Percentiles rank a stretch among this genome's conserved stretches.
phyloP scores from a whole-genome alignment of 2,888 invertebrate species.

The Balanococcus diminutus region DNA sequence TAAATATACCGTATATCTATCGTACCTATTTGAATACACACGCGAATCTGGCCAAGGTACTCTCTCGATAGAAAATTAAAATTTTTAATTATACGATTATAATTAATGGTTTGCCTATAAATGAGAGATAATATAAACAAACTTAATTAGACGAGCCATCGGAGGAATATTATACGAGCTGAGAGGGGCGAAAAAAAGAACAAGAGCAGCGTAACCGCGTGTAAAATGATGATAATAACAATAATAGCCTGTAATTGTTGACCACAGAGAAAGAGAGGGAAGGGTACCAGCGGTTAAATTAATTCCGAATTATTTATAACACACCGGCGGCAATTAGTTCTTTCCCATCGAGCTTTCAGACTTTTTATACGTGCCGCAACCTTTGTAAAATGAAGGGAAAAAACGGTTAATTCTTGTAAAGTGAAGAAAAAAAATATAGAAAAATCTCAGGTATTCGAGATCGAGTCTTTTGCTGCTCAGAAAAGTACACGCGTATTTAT shows the following conservation, averaged over 20 bases:
- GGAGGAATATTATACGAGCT: neutral
- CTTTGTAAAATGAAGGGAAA: constrained; percentile 4
- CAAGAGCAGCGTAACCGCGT: constrained; percentile 51
- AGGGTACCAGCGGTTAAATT: constrained; percentile 31
- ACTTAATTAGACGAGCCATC: constrained; percentile 50
- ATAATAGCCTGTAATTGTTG: constrained; percentile 50
- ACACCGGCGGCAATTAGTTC: constrained; percentile 49
- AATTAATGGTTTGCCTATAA: constrained; percentile 54
- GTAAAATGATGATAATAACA: constrained; percentile 54
- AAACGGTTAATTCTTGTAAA: neutral
- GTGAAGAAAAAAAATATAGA: neutral
- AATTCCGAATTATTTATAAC: constrained; percentile 53
- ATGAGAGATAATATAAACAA: constrained; percentile 52
- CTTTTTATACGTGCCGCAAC: constrained; percentile 10
- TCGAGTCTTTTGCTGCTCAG: neutral
- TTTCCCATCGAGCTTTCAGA: constrained; percentile 46
- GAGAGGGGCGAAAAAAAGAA: constrained; percentile 38
- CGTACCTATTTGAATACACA: too few species aligned
- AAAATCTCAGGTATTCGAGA: neutral
- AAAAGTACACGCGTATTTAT: neutral
- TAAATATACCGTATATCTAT: neutral
- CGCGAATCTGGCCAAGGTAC: constrained; percentile 7
- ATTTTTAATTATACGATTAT: constrained; percentile 40
- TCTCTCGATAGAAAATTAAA: constrained; percentile 42
- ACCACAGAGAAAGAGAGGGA: neutral